Evolutionary conservation across 2,113 vertebrate species (phyloP), one percentile per base, ranked within the genome.

Genomic region (Eira barbara): DNA sequence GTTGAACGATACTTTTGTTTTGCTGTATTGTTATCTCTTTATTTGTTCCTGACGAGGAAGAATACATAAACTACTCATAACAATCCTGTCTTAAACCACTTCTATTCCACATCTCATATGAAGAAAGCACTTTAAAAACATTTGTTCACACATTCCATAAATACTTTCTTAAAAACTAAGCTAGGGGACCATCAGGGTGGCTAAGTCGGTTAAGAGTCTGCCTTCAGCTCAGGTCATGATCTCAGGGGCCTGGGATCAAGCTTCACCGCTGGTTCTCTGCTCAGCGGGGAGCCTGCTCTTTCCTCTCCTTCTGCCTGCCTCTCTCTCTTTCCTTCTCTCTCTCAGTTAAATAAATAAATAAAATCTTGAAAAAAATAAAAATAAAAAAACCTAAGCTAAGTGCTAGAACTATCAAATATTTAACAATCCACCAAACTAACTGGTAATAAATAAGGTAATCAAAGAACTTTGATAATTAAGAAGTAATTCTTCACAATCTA

Each of bases 61-160:
- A 91, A 23, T 45, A 91, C 12, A 63, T 34, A 76, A 95, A 29
- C 23, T 92, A 81, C 29, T 93, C 3, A 29, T 42, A 87, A 91
- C 55, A 92, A 94, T 31, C 27, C 65, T 83, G 18, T 52, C 52
- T n/a, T 87, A 92, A 52, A 31, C 39, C 11, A 45, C 45, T 94
- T 52, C 47, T 55, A 78, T 13, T 52, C 65, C 23, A 67, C 6
- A 45, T n/a, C 4, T 94, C 88, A 83, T 20, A 78, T 17, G 29
- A 25, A 92, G 39, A 89, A 93, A 63, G 91, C 34, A 92, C 13
- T 95, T 91, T 49, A 67, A 17, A 96, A 84, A 57, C 42, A 80
- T 47, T 52, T 85, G n/a, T 79, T 91, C 42, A 88, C 21, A 82
- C 7, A 39, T 15, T 61, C 63, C 47, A 89, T 29, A 92, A 91